Conservation (phyloP, 2,888 invertebrate species). For the Helobdella robusta region DNA sequence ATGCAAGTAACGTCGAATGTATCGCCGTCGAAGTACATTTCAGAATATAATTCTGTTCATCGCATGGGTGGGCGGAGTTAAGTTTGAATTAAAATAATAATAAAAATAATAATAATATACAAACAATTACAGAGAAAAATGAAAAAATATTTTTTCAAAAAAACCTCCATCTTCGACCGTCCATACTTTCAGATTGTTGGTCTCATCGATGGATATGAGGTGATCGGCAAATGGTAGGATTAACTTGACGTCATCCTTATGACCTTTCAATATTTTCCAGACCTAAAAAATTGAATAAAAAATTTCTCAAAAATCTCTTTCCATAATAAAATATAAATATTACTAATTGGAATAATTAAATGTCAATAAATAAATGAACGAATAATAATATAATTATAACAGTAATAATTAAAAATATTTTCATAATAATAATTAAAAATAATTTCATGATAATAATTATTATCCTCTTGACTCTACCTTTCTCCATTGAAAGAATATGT, state of each 20-base stretch:
- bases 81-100: neutral
- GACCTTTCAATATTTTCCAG: conserved; percentile 67
- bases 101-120: no score
- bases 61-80: neutral
- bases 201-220: conserved; percentile 72
- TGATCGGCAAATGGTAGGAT: conserved; percentile 73
- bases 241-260: conserved; percentile 63
- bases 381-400: neutral
- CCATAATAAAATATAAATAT: no score
- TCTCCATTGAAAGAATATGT: conserved; percentile 77
- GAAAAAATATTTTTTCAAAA: neutral
- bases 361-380: neutral
- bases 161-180: conserved; percentile 66
- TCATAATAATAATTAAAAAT: conserved; percentile 5
- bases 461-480: conserved; percentile 52
- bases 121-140: neutral
- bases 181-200: conserved; percentile 70
- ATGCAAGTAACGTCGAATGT: conserved; percentile 70
- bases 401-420: neutral
- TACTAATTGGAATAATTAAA: no score
- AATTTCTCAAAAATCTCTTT: no score
- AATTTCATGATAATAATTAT: neutral
- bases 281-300: no score
- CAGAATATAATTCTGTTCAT: conserved; percentile 47
- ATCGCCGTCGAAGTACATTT: conserved; percentile 52